A percentile compares a stretch with the other conserved stretches of the same genome.
Conservation (phyloP, 2,113 vertebrate species). For the Puffinus mauretanicus region DNA sequence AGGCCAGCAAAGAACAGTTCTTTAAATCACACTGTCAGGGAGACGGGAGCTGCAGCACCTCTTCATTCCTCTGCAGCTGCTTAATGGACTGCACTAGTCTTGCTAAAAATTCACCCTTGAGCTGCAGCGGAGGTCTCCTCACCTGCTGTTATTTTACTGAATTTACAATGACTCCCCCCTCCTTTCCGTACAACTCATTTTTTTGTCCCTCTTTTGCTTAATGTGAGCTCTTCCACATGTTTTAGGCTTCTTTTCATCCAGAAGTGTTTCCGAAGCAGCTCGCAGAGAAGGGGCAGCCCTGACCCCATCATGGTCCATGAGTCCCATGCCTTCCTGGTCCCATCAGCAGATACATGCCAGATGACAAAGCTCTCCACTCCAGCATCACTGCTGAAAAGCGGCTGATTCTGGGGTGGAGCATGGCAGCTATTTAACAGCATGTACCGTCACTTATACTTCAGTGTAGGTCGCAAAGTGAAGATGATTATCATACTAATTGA, state of each 20-base stretch:
- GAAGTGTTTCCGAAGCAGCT: not conserved
- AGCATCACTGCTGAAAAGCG: not conserved
- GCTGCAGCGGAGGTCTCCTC: not conserved
- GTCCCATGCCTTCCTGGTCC: not conserved
- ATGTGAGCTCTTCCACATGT: not conserved
- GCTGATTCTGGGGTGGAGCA: not conserved
- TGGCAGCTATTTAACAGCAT: not conserved
- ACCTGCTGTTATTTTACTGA: not conserved
- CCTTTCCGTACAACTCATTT: not conserved
- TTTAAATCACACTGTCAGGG: slow-evolving; percentile 41
- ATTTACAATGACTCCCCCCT: not conserved
- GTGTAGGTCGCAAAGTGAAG: slow-evolving; percentile 2
- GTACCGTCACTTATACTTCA: not conserved
- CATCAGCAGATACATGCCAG: accelerated
- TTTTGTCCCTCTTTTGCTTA: not conserved
- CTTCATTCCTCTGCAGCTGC: not conserved
- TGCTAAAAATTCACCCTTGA: not conserved
- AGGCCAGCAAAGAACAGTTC: not conserved
- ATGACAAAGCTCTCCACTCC: not conserved
- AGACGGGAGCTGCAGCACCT: slow-evolving; percentile 21
- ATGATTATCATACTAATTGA: slow-evolving; percentile 68
- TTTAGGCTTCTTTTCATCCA: not conserved
- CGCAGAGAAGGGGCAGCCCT: not conserved
- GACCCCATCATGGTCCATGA: not conserved
- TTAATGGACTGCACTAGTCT: slow-evolving; percentile 24